These are phyloP conservation scores for Dimorphilus gyrociliatus DNA, from an alignment of 2,888 invertebrate genomes.

Conservation along the genomic window DNA sequence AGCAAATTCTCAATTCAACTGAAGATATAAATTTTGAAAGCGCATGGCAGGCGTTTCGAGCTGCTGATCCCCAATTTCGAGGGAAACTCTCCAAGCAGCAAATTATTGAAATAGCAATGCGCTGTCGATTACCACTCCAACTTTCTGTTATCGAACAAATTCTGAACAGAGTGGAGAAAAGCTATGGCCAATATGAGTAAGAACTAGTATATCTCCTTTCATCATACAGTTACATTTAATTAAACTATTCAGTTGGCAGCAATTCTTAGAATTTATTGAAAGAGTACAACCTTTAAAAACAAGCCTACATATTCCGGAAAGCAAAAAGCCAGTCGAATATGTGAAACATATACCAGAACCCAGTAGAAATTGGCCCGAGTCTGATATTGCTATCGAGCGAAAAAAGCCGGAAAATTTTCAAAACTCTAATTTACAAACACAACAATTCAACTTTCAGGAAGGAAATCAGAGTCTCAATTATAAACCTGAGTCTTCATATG, in stretches of 20 bases:
- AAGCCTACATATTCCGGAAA: slow-evolving; percentile 20
- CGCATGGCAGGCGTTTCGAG: slow-evolving; percentile 15
- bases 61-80: slow-evolving; percentile 23
- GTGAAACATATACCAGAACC: slow-evolving; percentile 19
- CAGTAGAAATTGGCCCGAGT: slow-evolving; percentile 18
- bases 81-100: slow-evolving; percentile 19
- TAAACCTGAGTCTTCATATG: too few species aligned
- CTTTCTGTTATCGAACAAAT: slow-evolving; percentile 21
- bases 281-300: slow-evolving; percentile 19
- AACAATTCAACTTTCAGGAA: too few species aligned
- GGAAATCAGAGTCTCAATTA: too few species aligned
- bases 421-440: too few species aligned
- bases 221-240: too few species aligned
- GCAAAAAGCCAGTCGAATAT: slow-evolving; percentile 24
- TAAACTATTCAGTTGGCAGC: slow-evolving; percentile 18
- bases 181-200: slow-evolving; percentile 24
- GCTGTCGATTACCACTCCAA: slow-evolving; percentile 18
- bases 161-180: slow-evolving; percentile 15
- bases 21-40: slow-evolving; percentile 24
- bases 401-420: background rate
- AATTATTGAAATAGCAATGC: slow-evolving; percentile 15
- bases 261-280: slow-evolving; percentile 21
- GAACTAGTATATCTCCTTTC: too few species aligned
- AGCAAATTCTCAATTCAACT: slow-evolving; percentile 21
- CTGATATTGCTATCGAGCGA: slow-evolving; percentile 4